Percentiles rank a stretch among this genome's conserved stretches.
phyloP scores from a whole-genome alignment of 2,113 vertebrate genomes.

The Clupea harengus region DNA sequence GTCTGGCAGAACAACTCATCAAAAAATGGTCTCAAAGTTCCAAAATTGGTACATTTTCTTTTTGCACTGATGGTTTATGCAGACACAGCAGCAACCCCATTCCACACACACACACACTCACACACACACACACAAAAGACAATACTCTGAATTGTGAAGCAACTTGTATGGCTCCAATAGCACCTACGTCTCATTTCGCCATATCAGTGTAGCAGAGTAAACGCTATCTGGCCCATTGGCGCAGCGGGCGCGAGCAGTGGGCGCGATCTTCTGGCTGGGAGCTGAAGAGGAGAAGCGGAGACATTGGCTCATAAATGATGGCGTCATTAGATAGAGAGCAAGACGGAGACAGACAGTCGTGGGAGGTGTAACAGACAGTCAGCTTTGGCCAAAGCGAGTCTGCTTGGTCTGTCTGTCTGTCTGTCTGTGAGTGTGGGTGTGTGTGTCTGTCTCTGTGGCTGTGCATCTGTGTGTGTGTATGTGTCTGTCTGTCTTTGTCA shows the following conservation, averaged over 20 bases:
- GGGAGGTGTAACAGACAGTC: constrained; percentile 18
- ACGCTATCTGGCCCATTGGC: background rate
- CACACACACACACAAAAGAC: background rate
- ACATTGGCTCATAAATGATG: background rate
- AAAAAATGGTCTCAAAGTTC: background rate
- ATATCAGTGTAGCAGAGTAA: background rate
- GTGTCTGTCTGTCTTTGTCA: background rate
- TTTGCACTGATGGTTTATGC: background rate
- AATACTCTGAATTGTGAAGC: background rate
- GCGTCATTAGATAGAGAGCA: background rate
- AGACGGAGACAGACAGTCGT: constrained; percentile 10
- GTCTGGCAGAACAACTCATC: background rate
- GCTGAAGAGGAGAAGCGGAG: background rate
- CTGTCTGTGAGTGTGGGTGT: background rate
- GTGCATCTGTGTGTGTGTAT: constrained; percentile 4
- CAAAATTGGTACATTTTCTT: background rate
- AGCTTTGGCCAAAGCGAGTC: background rate
- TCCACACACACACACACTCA: background rate
- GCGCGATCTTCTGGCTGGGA: background rate
- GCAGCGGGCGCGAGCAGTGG: background rate
- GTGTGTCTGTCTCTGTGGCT: background rate
- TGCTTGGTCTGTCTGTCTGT: background rate
- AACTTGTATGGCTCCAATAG: background rate
- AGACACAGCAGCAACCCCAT: no score
- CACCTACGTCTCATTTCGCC: background rate